A percentile compares a stretch with the other conserved stretches of the same genome.
phyloP scores from a whole-genome alignment of 2,797 vertebrate genomes.

The Urocyon cinereoargenteus region DNA sequence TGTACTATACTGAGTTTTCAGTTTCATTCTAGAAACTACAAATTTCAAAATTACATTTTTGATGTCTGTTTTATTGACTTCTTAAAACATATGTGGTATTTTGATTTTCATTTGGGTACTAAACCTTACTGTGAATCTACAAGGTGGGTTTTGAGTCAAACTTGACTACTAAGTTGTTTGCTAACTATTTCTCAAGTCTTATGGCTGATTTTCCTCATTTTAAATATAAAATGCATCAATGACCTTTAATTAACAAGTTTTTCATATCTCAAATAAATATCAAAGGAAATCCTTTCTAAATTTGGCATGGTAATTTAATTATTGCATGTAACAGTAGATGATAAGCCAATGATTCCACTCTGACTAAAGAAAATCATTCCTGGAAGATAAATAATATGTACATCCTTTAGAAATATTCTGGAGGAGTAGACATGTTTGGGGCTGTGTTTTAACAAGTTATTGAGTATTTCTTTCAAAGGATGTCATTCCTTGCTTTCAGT shows the following conservation, averaged over 20 bases:
- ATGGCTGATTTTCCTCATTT: not conserved
- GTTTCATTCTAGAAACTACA: conserved; percentile 21
- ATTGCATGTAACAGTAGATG: not conserved
- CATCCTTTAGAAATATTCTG: not conserved
- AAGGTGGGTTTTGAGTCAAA: not conserved
- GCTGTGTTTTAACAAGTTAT: conserved; percentile 16
- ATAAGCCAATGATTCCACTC: not conserved
- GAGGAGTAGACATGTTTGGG: conserved; percentile 6
- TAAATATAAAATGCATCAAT: conserved; percentile 26
- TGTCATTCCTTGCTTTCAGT: not conserved
- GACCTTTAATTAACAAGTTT: conserved; percentile 37
- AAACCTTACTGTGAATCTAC: not conserved
- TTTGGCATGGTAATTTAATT: not conserved
- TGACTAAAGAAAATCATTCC: conserved; percentile 31
- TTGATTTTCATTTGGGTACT: conserved; percentile 7
- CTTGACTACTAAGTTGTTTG: conserved; percentile 17
- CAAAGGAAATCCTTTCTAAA: conserved; percentile 49
- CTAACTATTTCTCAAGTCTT: conserved; percentile 26
- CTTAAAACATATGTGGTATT: conserved; percentile 12
- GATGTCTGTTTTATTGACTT: conserved; percentile 5
- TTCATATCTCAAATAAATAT: conserved; percentile 36
- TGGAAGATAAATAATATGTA: not conserved
- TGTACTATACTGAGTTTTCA: not conserved
- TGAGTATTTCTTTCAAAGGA: not conserved
- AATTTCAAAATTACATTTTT: not conserved